Conservation (phyloP, 2,113 vertebrate genomes). For the Myxocyprinus asiaticus region DNA sequence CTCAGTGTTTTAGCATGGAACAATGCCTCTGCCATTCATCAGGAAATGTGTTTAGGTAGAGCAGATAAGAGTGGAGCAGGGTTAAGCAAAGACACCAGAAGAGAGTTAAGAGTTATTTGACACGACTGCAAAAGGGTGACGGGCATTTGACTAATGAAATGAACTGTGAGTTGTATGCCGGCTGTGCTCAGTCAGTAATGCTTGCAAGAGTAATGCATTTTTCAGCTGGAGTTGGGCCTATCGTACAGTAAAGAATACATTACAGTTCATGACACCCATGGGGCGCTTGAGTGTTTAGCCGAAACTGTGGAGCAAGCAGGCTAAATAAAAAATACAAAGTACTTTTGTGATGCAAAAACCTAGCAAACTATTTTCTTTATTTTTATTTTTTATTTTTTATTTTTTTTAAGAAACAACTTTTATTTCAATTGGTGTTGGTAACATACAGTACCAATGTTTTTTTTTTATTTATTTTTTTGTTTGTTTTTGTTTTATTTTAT, state of each 20-base stretch:
- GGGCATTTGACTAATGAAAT: constrained; percentile 48
- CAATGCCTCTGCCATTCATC: constrained; percentile 33
- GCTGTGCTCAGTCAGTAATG: constrained; percentile 32
- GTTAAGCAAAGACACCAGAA: neutral
- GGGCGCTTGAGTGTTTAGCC: too few relatives aligned
- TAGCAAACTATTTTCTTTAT: too few relatives aligned
- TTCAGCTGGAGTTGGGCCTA: constrained; percentile 31
- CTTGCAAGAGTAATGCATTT: constrained; percentile 7
- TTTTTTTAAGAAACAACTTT: constrained; percentile 73
- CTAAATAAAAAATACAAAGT: neutral
- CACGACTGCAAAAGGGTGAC: constrained; percentile 6
- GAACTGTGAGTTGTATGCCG: neutral
- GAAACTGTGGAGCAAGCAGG: too few relatives aligned
- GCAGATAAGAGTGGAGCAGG: constrained; percentile 14
- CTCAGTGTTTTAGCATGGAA: constrained; percentile 5
- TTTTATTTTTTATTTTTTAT: constrained; percentile 77
- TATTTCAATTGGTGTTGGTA: constrained; percentile 87
- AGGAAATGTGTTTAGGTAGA: constrained; percentile 24
- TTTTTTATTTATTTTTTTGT: too few relatives aligned
- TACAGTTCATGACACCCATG: constrained; percentile 28
- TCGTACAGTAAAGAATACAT: constrained; percentile 37
- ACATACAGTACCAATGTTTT: constrained; percentile 73
- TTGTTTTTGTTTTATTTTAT: constrained; percentile 70
- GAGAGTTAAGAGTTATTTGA: constrained; percentile 18
- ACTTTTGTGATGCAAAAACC: constrained; percentile 42